Evolutionary conservation across 2,797 vertebrate genomes (phyloP).

Genomic region (Meriones psammophilus): DNA sequence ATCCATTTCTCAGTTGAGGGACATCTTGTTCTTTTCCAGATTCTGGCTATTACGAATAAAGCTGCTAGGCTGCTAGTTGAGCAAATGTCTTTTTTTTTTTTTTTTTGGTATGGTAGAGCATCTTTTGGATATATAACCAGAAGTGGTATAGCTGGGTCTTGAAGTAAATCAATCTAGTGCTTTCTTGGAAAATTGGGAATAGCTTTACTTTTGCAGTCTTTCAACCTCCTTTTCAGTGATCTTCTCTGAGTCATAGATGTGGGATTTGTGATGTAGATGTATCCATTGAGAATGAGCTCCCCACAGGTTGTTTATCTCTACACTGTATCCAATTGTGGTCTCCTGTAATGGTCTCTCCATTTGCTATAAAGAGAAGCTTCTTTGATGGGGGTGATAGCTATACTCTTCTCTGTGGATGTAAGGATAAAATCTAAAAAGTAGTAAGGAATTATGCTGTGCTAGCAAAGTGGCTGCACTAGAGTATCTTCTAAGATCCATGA

Average conservation of each 20-base stretch:
- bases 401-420: neutral
- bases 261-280: neutral
- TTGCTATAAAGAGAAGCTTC: neutral
- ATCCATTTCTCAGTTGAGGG: too few species aligned
- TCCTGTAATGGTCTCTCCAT: neutral
- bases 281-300: neutral
- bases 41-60: too few species aligned
- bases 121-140: too few species aligned
- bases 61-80: too few species aligned
- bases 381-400: neutral
- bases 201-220: neutral
- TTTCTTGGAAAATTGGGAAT: too few species aligned
- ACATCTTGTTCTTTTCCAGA: too few species aligned
- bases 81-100: too few species aligned
- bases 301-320: neutral
- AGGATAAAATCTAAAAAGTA: neutral
- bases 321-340: neutral
- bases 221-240: neutral
- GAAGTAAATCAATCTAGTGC: too few species aligned
- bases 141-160: too few species aligned
- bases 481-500: neutral
- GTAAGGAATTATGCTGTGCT: neutral
- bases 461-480: neutral
- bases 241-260: neutral
- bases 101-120: too few species aligned